Evolutionary conservation across 2,113 vertebrate species (phyloP), one percentile per base, ranked within the genome.

Genomic region (Rhinoderma darwinii): DNA sequence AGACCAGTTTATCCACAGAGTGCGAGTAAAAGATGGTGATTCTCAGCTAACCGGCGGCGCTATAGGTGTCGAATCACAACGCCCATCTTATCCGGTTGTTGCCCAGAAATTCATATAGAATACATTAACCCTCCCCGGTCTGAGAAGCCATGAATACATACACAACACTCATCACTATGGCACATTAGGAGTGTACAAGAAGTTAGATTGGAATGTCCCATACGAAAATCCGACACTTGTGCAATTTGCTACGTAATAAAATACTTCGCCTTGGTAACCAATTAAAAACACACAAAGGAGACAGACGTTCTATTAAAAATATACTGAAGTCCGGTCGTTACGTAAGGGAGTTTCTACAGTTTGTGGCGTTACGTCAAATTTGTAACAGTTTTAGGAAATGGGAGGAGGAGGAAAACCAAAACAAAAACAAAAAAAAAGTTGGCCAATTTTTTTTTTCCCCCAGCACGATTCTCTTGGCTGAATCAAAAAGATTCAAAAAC

Each of bases 281-380:
- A 41, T 84, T 63, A 63, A 72, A 61, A 81, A 74, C 41, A 63
- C 50, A 79, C 75, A 80, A 35, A 76, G 20, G 27, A 80, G 47
- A 27, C 37, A 56, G 35, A 72, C 50, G 8, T 59, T 76, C 54
- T 76, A 75, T 22, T 39, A 76, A 63, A 84, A 76, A 84, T 63
- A 84, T 20, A 75, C 77, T 59, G 41, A 84, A n/a, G 11, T 61
- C 63, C 43, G 8, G 37, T 61, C 17, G 20, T 30, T 4, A 30
- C 1, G 30, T 4, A n/a, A n/a, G 59, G 59, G 61, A 56, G 47
- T 47, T 22, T 35, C 15, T 73, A 73, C 68, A 56, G 70, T 80
- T 39, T 68, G 81, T 86, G 85, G 85, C 76, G n/a, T 81, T 73
- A 54, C 22, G 47, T 72, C 85, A 8, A 54, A 86, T 77, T 15